Percentiles rank a stretch among this genome's conserved stretches.
phyloP scores from a whole-genome alignment of 2,113 vertebrate genomes.

The Cricetomys ansorgei region DNA sequence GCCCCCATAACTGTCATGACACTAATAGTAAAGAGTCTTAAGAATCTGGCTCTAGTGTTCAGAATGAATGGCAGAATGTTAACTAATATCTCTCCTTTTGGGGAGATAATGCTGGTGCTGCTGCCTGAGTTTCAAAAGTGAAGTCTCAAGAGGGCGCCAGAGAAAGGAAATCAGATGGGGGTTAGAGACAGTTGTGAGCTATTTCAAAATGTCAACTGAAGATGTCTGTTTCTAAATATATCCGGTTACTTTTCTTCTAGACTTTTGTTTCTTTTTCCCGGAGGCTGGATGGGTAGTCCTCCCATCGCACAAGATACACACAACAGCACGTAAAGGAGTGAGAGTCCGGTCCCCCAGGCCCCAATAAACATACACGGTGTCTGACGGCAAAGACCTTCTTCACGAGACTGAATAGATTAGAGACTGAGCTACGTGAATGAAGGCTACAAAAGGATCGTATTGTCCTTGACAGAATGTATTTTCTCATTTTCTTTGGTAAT shows the following conservation, averaged over 20 bases:
- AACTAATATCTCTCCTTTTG: constrained; percentile 78
- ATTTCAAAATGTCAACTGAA: constrained; percentile 81
- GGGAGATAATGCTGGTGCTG: constrained; percentile 86
- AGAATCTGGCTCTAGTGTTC: constrained; percentile 72
- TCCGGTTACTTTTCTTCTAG: constrained; percentile 85
- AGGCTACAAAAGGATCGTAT: neutral
- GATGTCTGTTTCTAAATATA: constrained; percentile 89
- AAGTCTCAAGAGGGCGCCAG: constrained; percentile 69
- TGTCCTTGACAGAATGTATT: constrained; percentile 25
- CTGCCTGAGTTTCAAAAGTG: constrained; percentile 79
- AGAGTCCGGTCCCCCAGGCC: neutral
- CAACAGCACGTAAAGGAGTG: neutral
- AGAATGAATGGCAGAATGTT: constrained; percentile 73
- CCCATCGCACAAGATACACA: neutral
- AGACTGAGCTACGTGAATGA: neutral
- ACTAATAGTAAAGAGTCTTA: constrained; percentile 67
- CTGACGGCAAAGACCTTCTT: neutral
- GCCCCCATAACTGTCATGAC: constrained; percentile 70
- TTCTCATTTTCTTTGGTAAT: constrained; percentile 26
- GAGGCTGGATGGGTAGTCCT: neutral
- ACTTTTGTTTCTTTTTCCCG: constrained; percentile 69
- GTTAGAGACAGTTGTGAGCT: constrained; percentile 54
- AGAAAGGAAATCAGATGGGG: constrained; percentile 64
- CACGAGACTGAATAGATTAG: neutral
- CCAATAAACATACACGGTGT: neutral